Base-by-base conservation (phyloP, 2,888 invertebrate genomes). In the Cephalotes varians region DNA sequence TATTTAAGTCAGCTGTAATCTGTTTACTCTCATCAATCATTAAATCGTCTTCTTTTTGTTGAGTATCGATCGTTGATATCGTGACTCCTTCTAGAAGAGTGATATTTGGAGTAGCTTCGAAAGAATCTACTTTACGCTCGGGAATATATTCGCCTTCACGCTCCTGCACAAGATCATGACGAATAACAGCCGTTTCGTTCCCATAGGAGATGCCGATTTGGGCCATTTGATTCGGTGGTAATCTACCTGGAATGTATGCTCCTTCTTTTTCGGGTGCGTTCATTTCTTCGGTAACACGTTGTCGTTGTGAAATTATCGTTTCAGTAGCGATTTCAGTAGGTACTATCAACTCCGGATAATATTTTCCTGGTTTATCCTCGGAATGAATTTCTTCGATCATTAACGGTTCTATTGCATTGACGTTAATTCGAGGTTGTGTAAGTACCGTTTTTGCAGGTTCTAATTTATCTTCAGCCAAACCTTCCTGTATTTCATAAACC, bases 291-390 rank as follows among this genome's bases (percentile, higher is more conserved):
- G 96, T 96, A 5, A 96, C 94, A 62, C 96, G 93, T 93, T 97
- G 96, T 92, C 96, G 96, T 86, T 97, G 97, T 15, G 97, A 95
- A 44, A 96, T 95, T 0, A 97, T 94, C 81, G 96, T 95, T 93
- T 96, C 95, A 34, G 95, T 96, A 4, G 97, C 98, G 12, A 96
- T 95, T 96, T 98, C 97, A 2, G 97, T 97, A 0, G 97, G 97
- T 1, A 97, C 97, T 92, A 97, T 97, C 71, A 97, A 94, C 94
- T 97, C 97, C 3, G 97, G 97, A 92, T 97, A 96, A 92, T 97
- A 97, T 95, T 97, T 97, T 18, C 96, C 97, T 10, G 97, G 97
- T 93, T 97, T 97, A 82, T 96, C 96, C 95, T 97, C 96, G 2
- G 96, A 95, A 89, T 96, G 95, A 37, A 96, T 96, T 95, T 97